A percentile compares a stretch with the other conserved stretches of the same genome.
phyloP scores from a whole-genome alignment of 2,888 invertebrate species.

The Abscondita cerata region DNA sequence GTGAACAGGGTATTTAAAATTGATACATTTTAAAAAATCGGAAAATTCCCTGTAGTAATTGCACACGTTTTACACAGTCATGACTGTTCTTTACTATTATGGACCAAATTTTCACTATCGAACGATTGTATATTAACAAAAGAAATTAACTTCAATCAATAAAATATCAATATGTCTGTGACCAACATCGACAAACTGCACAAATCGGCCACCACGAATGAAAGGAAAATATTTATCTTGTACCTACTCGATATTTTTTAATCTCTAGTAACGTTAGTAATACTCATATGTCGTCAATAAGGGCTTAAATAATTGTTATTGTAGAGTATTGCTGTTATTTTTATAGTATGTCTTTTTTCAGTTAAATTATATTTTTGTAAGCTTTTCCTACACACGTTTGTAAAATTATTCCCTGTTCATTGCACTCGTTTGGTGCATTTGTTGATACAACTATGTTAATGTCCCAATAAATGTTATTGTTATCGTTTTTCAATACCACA shows the following conservation, averaged over 20 bases:
- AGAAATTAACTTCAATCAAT: too few species aligned
- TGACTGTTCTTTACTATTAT: constrained; percentile 23
- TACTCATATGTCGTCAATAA: constrained; percentile 25
- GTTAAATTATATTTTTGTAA: constrained; percentile 42
- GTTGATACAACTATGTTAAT: constrained; percentile 31
- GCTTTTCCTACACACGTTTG: constrained; percentile 36
- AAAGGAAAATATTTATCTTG: background rate
- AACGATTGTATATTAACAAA: background rate
- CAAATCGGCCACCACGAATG: constrained; percentile 13
- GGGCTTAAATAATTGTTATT: constrained; percentile 37
- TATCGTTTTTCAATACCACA: constrained; percentile 32
- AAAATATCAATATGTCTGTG: background rate
- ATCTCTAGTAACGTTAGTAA: constrained; percentile 18
- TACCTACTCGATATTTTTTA: constrained; percentile 14
- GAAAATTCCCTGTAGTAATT: constrained; percentile 29
- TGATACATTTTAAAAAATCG: constrained; percentile 16
- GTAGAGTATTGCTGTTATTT: constrained; percentile 36
- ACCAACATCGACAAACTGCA: constrained; percentile 15
- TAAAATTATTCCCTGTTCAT: constrained; percentile 24
- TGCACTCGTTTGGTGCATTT: constrained; percentile 33
- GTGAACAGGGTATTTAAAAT: constrained; percentile 32
- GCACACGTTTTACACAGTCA: constrained; percentile 16
- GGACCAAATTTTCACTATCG: constrained; percentile 29
- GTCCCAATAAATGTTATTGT: constrained; percentile 35
- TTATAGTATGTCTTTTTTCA: constrained; percentile 36